Base-by-base conservation (phyloP, 2,888 invertebrate species). In the Coleophora flavipennella region DNA sequence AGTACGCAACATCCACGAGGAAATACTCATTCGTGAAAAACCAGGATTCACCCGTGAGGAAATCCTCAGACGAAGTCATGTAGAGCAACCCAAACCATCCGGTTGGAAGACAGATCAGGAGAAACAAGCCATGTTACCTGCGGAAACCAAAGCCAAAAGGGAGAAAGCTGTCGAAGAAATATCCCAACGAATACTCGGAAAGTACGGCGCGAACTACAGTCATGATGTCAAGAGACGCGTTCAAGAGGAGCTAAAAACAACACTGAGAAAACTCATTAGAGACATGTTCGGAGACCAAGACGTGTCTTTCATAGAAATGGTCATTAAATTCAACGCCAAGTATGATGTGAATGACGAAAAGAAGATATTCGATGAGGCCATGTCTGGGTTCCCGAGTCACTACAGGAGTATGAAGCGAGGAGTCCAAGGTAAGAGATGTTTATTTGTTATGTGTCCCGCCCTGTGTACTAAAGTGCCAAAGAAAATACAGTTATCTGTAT, bases 221-320 rank as follows among this genome's bases (percentile, higher is more conserved):
- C 56, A 46, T 0, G 67, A 67, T 6, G 47, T 61, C n/a, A 59
- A 48, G 34, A 33, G n/a, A 1, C 62, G 69, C 8, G 50, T 78
- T 1, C 14, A 49, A 0, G 63, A 66, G 14, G 73, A 75, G 39
- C 38, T 81, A 4, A 62, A 59, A 29, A 28, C 57, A 6, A 44
- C 57, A 0, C 28, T 79, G 2, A 42, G 45, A 1, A 55, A 57
- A 11, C 55, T 67, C 10, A 49, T 83, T 29, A 46, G 54, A 13
- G 64, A 72, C 1, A 72, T 78, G 67, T 80, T 75, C 42, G 69
- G 66, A 1, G 52, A 63, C n/a, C 46, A 53, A 14, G 79, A 81
- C 25, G 63, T 73, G 0, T 67, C 80, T 2, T 77, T 67, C 43
- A 78, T 78, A 28, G 79, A 80, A 46, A 63, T 75, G 26, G 59